Base-by-base conservation (phyloP, 2,888 invertebrate species). In the Mechanitis messenoides region DNA sequence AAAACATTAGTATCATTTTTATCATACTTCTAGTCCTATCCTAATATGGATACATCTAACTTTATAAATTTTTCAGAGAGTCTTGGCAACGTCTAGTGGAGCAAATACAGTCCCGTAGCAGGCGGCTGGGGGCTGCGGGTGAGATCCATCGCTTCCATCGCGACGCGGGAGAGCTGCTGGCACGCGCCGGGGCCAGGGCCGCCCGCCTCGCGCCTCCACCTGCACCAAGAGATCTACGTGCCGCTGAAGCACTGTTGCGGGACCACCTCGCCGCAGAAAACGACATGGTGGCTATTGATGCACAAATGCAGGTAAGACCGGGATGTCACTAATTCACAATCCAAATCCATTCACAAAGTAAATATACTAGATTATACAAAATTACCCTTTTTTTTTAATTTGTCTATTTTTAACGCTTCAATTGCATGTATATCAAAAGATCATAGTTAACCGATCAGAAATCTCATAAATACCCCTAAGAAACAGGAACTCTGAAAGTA, bases 131-230 rank as follows among this genome's bases (percentile, higher is more conserved):
- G 77, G 98, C 97, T 0, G 99, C 99, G 1, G 98, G 97, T 9
- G 98, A 98, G 89, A 97, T 99, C 69, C 99, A 99, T 85, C 93
- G 98, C 60, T 99, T 98, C 92, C 98, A 99, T 87, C 93, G 98
- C 59, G 98, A 98, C 84, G 97, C 96, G 1, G 96, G 95, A 33
- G 98, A 98, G 77, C 95, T 97, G 2, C 84, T 97, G 7, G 94
- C 96, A 50, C 92, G 98, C 33, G 97, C 97, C 50, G 96, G 75
- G 0, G 98, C 97, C 80, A 97, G 98, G 78, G 94, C 95, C 67
- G 95, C 95, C 0, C 95, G 94, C 3, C 92, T 99, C 53, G 95
- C 96, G 0, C 94, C 94, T 1, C 95, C 96, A 68, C 86, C 76
- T 0, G 94, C 70, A 64, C 91, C 72, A 3, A 91, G 96, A 56